Conservation (phyloP, 2,888 invertebrate genomes). For the Priocnemis perturbator region DNA sequence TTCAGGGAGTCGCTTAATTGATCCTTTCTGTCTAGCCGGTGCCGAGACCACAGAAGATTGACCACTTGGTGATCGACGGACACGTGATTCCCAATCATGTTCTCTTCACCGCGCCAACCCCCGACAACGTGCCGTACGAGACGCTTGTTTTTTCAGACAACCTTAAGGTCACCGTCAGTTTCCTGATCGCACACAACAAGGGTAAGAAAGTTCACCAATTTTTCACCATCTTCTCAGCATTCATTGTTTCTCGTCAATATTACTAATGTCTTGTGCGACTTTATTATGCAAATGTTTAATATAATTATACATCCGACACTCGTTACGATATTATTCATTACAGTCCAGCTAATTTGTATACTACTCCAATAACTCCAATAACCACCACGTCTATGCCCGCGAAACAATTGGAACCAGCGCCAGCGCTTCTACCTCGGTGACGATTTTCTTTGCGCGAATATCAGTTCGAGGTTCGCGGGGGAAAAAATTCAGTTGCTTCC, state of each 20-base stretch:
- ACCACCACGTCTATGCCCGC: no score
- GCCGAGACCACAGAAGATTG: conserved; percentile 85
- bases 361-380: no score
- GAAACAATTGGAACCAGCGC: no score
- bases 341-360: no score
- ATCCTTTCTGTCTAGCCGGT: conserved; percentile 77
- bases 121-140: conserved; percentile 84
- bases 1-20: not conserved
- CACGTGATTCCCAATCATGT: conserved; percentile 93
- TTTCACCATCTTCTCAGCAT: no score
- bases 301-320: no score
- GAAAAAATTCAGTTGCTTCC: no score
- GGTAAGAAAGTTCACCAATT: conserved; percentile 27
- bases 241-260: no score
- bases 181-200: conserved; percentile 80
- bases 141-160: conserved; percentile 90
- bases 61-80: conserved; percentile 90
- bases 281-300: no score
- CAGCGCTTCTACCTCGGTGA: not conserved
- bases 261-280: no score
- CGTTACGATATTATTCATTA: no score
- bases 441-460: not conserved
- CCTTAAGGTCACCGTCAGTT: conserved; percentile 88
- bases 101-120: conserved; percentile 89
- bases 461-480: not conserved